These are phyloP conservation scores for Chouioia cunea DNA, from an alignment of 2,888 invertebrate species.

Conservation along the genomic window DNA sequence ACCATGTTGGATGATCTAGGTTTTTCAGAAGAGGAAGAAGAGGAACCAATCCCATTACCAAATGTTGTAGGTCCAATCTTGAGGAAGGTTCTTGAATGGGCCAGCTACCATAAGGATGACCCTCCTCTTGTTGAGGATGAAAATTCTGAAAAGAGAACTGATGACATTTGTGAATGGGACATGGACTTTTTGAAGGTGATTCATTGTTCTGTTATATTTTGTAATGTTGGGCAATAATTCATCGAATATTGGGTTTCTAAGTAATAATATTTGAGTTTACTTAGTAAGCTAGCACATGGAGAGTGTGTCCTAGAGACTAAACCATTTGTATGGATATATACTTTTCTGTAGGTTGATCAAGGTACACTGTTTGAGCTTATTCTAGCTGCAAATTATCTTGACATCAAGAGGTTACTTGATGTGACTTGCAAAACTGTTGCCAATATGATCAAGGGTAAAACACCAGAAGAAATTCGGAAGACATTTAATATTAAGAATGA, in stretches of 20 bases:
- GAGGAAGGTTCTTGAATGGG: slow-evolving; percentile 91
- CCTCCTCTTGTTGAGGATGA: slow-evolving; percentile 95
- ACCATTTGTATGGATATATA: neutral
- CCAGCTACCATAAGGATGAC: slow-evolving; percentile 91
- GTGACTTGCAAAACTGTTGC: slow-evolving; percentile 99
- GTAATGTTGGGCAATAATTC: neutral
- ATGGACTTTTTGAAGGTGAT: slow-evolving; percentile 89
- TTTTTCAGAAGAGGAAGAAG: slow-evolving; percentile 84
- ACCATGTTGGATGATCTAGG: slow-evolving; percentile 94
- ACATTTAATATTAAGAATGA: slow-evolving; percentile 98
- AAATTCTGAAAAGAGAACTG: slow-evolving; percentile 95
- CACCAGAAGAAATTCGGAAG: slow-evolving; percentile 96
- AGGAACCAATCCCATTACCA: slow-evolving; percentile 92
- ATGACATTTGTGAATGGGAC: slow-evolving; percentile 98
- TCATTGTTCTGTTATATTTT: too few relatives aligned
- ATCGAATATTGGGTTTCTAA: neutral
- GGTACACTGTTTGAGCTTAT: slow-evolving; percentile 96
- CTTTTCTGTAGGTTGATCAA: slow-evolving; percentile 82
- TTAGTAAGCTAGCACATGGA: too few relatives aligned
- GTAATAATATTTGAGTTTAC: too few relatives aligned
- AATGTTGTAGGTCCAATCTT: slow-evolving; percentile 96
- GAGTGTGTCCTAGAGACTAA: too few relatives aligned
- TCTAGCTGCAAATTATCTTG: slow-evolving; percentile 96
- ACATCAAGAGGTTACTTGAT: slow-evolving; percentile 94
- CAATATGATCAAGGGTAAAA: slow-evolving; percentile 98